phyloP scores from a whole-genome alignment of 2,888 invertebrate species.

The Himalopsyche japonica region DNA sequence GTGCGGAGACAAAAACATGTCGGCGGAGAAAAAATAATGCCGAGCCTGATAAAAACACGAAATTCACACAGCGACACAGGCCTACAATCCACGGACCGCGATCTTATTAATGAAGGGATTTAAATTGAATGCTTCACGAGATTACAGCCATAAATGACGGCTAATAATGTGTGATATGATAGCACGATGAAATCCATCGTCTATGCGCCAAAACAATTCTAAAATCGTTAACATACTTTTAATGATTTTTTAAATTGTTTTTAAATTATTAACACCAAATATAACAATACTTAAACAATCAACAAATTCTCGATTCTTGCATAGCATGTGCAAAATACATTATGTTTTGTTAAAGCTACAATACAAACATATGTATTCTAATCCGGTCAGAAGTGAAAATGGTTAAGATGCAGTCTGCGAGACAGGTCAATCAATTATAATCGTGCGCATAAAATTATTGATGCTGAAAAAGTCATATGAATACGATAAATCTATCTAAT shows the following conservation, averaged over 20 bases:
- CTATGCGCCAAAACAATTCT: too few relatives aligned
- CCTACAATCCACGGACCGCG: neutral
- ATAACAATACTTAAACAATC: too few relatives aligned
- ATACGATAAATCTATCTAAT: neutral
- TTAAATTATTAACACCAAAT: too few relatives aligned
- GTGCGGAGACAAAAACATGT: conserved; percentile 14
- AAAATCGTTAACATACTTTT: too few relatives aligned
- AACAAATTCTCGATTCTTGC: too few relatives aligned
- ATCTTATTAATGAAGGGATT: neutral
- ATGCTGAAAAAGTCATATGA: neutral
- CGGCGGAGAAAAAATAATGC: conserved; percentile 7
- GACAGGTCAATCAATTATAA: neutral
- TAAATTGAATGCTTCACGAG: neutral
- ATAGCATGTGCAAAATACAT: too few relatives aligned
- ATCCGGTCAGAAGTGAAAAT: neutral
- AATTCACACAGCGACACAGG: conserved; percentile 15
- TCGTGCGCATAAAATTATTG: neutral
- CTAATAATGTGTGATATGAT: too few relatives aligned
- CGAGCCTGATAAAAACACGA: conserved; percentile 15
- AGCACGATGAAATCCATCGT: too few relatives aligned
- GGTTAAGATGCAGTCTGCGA: too few relatives aligned
- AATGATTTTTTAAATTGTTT: too few relatives aligned
- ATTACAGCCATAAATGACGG: too few relatives aligned
- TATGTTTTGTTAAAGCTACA: too few relatives aligned
- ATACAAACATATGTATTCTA: neutral